Conservation (phyloP, 2,797 vertebrate species). For the Percopsis omiscomaycus region DNA sequence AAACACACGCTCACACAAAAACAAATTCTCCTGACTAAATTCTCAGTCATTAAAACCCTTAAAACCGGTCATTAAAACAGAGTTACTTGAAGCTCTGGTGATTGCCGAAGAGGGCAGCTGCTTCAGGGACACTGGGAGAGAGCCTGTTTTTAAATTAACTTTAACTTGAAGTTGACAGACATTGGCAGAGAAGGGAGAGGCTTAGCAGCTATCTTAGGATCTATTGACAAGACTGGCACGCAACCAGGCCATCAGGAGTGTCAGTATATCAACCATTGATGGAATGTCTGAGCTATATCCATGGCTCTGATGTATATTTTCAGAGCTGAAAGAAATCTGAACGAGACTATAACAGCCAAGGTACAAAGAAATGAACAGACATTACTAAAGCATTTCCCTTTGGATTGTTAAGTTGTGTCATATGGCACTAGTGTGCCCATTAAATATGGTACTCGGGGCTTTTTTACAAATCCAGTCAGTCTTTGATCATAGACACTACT, state of each 20-base stretch:
- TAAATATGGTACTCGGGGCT: no score
- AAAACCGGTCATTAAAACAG: slow-evolving; percentile 17
- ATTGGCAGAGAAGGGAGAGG: slow-evolving; percentile 55
- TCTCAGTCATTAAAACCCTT: slow-evolving; percentile 23
- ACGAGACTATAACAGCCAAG: no score
- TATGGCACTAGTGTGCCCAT: no score
- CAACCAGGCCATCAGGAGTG: slow-evolving; percentile 57
- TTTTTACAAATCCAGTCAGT: no score
- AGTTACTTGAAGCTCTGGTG: slow-evolving; percentile 8
- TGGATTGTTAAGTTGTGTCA: no score
- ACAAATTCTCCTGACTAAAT: slow-evolving; percentile 20
- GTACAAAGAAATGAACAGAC: no score
- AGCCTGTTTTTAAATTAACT: slow-evolving; percentile 59
- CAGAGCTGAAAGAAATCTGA: slow-evolving; percentile 22
- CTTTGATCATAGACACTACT: no score
- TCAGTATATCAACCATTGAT: slow-evolving; percentile 37
- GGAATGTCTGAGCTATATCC: slow-evolving; percentile 40
- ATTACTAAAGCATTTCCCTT: no score
- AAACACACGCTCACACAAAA: slow-evolving; percentile 18
- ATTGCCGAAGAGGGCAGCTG: slow-evolving; percentile 45
- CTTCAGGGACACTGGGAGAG: slow-evolving; percentile 41
- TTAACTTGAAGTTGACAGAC: slow-evolving; percentile 67
- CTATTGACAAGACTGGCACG: slow-evolving; percentile 66
- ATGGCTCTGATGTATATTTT: slow-evolving; percentile 37
- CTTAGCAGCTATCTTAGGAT: slow-evolving; percentile 68